Base-by-base conservation (phyloP, 2,888 invertebrate species). In the Thecophora atra region DNA sequence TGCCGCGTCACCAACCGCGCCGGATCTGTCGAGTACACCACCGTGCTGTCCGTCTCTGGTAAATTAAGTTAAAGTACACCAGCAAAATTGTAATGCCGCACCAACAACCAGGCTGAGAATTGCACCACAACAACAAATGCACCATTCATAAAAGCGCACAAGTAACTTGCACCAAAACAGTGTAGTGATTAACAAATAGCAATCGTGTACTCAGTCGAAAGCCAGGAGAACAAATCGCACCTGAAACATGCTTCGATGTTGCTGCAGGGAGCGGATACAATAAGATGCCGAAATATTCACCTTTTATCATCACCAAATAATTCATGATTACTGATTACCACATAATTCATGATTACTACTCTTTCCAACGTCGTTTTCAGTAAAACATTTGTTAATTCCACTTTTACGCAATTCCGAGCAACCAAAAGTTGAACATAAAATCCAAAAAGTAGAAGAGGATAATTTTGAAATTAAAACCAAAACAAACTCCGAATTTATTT, bases 1-100 rank as follows among this genome's bases (percentile, higher is more conserved):
- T 87, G 87, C 73, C 81, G 81, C 73, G 84, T 87, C 63, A 80
- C 82, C 44, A 87, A 87, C 79, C 81, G 81, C 72, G 87, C 86
- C 73, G 89, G 89, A 80, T 86, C 85, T 76, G 88, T 88, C 79
- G 88, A 89, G 77, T 88, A 88, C 80, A 88, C 88, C 71, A 88
- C 89, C 71, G 83, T 87, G 74, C 87, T 89, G 80, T 89, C 88
- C 78, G 89, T 89, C 79, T 87, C 88, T 82, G 89, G 89, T 89
- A 84, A 84, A 78, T 81, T 77, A 76, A 75, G 71, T 65, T 51
- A 54, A 72, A 73, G 42, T 66, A 66, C 28, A 71, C 76, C 73
- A 70, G 54, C 70, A 60, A 71, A 11, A 62, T 21, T 65, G 65
- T 65, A 54, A 71, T 73, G 73, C 74, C 52, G 72, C 72, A 75